phyloP scores from a whole-genome alignment of 1,140 invertebrate species.

The Chelonus insularis region DNA sequence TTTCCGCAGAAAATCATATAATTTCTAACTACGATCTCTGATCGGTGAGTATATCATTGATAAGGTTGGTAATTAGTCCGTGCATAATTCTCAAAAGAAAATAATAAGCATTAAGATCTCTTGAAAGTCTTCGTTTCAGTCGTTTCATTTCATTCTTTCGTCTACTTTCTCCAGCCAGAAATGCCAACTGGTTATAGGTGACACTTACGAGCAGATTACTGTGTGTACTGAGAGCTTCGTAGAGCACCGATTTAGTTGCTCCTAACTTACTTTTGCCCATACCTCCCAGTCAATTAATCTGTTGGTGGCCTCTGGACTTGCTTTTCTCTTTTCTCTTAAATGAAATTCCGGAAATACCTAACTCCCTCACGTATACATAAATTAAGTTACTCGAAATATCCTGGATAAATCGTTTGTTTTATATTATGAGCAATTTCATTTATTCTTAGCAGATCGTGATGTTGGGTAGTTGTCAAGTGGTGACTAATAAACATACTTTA shows the following conservation, averaged over 20 bases:
- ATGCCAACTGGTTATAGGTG: slow-evolving; percentile 52
- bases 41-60: too few species aligned
- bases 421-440: too few species aligned
- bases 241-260: neutral
- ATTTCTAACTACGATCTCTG: too few species aligned
- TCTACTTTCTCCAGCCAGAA: slow-evolving; percentile 55
- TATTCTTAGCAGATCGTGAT: too few species aligned
- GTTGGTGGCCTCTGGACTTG: neutral
- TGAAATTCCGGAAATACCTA: neutral
- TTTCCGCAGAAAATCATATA: neutral
- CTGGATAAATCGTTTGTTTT: too few species aligned
- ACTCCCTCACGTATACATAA: neutral
- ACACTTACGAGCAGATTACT: slow-evolving; percentile 47
- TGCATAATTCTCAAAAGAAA: neutral
- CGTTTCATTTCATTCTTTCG: slow-evolving; percentile 12
- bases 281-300: slow-evolving; percentile 31
- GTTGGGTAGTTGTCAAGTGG: too few species aligned
- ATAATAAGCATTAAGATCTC: neutral
- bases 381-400: too few species aligned
- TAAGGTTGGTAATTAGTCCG: neutral
- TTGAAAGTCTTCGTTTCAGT: neutral
- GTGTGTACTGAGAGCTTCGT: slow-evolving; percentile 4
- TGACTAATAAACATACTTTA: too few species aligned
- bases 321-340: neutral
- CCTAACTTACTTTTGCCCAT: slow-evolving; percentile 8